Evolutionary conservation across 2,797 vertebrate genomes (phyloP).

Genomic region (Acropternis orthonyx): DNA sequence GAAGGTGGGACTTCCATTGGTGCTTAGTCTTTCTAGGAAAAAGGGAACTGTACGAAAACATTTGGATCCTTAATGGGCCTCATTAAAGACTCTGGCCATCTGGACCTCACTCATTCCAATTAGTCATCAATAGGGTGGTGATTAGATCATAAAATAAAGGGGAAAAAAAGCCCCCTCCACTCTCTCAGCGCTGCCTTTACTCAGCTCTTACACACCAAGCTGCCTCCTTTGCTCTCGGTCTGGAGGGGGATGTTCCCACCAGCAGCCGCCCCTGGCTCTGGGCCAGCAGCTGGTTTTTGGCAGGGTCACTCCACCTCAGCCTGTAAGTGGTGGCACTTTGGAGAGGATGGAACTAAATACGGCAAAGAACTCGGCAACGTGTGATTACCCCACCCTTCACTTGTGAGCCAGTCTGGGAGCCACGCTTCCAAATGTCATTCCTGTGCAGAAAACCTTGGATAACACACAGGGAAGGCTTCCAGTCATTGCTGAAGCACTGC

Average conservation of each 20-base stretch:
- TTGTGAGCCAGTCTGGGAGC: constrained; percentile 39
- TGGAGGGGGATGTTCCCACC: constrained; percentile 49
- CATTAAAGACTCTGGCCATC: constrained; percentile 68
- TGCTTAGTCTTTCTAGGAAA: constrained; percentile 74
- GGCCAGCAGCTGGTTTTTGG: constrained; percentile 72
- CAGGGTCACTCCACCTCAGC: constrained; percentile 32
- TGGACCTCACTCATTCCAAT: constrained; percentile 71
- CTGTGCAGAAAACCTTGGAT: constrained; percentile 16
- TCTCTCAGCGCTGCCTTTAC: constrained; percentile 56
- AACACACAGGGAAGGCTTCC: neutral
- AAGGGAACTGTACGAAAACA: constrained; percentile 38
- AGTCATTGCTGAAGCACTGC: neutral
- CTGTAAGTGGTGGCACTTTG: constrained; percentile 58
- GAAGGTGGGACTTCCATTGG: constrained; percentile 6
- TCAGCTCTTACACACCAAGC: constrained; percentile 22
- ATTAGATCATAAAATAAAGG: constrained; percentile 21
- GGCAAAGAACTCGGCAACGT: constrained; percentile 50
- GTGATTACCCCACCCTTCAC: constrained; percentile 66
- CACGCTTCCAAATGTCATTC: constrained; percentile 12
- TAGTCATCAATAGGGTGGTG: constrained; percentile 60
- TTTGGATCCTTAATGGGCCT: constrained; percentile 66
- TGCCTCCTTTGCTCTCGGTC: constrained; percentile 13
- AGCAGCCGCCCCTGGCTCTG: neutral
- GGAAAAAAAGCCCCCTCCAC: constrained; percentile 7
- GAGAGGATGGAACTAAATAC: constrained; percentile 70